Conservation (phyloP, 1,140 invertebrate species). For the Lanistes nyassanus region DNA sequence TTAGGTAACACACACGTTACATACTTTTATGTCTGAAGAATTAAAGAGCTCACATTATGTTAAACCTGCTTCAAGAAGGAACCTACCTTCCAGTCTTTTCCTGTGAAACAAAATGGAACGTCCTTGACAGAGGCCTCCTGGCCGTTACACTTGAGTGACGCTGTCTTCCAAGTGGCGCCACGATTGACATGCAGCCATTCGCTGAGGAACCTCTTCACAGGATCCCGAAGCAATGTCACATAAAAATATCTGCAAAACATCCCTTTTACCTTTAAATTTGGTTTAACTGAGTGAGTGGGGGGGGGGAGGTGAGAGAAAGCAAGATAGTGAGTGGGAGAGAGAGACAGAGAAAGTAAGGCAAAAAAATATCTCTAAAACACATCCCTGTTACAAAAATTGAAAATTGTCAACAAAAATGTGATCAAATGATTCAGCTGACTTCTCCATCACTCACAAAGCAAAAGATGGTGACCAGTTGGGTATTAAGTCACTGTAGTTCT, state of each 20-base stretch:
- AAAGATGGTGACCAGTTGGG: too few relatives aligned
- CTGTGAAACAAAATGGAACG: conserved; percentile 70
- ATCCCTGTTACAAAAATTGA: too few relatives aligned
- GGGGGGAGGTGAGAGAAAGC: background rate
- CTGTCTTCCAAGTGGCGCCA: conserved; percentile 91
- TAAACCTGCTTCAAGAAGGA: background rate
- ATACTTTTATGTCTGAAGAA: too few relatives aligned
- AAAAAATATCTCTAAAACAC: too few relatives aligned
- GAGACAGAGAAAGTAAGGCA: conserved; percentile 1
- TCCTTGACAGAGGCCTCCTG: conserved; percentile 78
- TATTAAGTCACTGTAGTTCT: too few relatives aligned
- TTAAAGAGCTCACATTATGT: background rate
- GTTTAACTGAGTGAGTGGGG: too few relatives aligned
- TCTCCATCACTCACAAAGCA: too few relatives aligned
- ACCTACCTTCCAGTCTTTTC: conserved; percentile 68
- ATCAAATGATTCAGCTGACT: too few relatives aligned
- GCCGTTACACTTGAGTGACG: conserved; percentile 70
- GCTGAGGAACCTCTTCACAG: conserved; percentile 88
- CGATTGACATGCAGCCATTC: conserved; percentile 92
- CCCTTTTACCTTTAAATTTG: background rate
- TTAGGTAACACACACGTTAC: too few relatives aligned
- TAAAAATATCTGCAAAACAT: conserved; percentile 84
- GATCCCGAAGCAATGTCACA: conserved; percentile 93
- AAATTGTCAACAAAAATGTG: too few relatives aligned
- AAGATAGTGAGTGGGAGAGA: background rate